A percentile compares a stretch with the other conserved stretches of the same genome.
phyloP scores from a whole-genome alignment of 2,113 vertebrate genomes.

The Leiothrix lutea region DNA sequence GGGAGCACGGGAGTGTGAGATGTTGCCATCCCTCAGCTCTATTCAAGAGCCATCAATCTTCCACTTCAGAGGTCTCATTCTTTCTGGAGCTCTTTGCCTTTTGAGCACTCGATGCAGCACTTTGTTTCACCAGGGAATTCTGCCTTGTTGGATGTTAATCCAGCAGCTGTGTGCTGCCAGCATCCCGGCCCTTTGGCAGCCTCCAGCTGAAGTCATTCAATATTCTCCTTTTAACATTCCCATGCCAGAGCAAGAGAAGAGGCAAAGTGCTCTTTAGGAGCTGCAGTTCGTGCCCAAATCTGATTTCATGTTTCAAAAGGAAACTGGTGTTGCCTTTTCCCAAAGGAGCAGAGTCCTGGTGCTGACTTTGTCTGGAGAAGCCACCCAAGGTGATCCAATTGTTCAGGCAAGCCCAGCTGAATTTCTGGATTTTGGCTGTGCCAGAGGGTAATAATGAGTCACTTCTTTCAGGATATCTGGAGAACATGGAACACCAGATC shows the following conservation, averaged over 20 bases:
- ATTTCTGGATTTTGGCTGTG: not conserved
- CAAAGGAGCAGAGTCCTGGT: rapidly evolving
- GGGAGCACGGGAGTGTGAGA: slow-evolving; percentile 6
- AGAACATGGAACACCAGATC: not conserved
- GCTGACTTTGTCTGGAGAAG: not conserved
- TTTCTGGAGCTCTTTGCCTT: slow-evolving; percentile 38
- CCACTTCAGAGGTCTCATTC: slow-evolving; percentile 34
- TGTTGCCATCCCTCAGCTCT: slow-evolving; percentile 3
- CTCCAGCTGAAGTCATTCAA: not conserved
- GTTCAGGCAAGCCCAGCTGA: not conserved
- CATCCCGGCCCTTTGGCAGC: not conserved
- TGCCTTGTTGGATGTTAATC: not conserved
- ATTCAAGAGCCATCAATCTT: slow-evolving; percentile 36
- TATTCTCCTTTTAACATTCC: not conserved
- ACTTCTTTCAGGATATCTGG: not conserved
- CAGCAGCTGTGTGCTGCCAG: not conserved
- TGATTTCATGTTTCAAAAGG: not conserved
- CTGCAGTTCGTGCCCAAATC: not conserved
- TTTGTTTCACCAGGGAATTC: not conserved
- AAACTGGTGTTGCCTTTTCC: not conserved
- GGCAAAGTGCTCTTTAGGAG: not conserved
- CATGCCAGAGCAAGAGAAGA: not conserved
- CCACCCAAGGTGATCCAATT: not conserved
- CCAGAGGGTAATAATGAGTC: not conserved
- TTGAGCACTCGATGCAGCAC: slow-evolving; percentile 6